These are phyloP conservation scores for Macrocentrus cingulum DNA, from an alignment of 1,140 invertebrate species.

Conservation along the genomic window DNA sequence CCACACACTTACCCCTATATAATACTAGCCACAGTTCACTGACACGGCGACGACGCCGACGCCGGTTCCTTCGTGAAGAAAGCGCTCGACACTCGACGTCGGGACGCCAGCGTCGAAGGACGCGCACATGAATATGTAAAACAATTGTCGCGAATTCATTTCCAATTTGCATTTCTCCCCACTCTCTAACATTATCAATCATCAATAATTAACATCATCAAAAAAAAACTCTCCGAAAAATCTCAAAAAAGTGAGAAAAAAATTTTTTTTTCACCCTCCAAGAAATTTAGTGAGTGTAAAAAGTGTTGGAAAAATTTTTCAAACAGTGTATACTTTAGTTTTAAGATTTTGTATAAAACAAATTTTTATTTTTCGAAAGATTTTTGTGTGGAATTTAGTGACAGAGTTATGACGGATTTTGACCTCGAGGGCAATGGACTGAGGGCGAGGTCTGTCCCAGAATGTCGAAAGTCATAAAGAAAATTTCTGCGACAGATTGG, in stretches of 20 bases:
- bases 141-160: slow-evolving; percentile 7
- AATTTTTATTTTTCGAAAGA: neutral
- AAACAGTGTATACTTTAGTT: no score
- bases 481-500: neutral
- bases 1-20: no score
- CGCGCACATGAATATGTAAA: slow-evolving; percentile 53
- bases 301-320: no score
- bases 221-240: no score
- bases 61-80: slow-evolving; percentile 35
- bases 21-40: no score
- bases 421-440: slow-evolving; percentile 14
- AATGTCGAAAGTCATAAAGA: neutral
- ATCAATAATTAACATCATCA: no score
- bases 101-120: slow-evolving; percentile 56
- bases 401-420: slow-evolving; percentile 14
- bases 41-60: slow-evolving; percentile 43
- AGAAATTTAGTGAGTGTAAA: no score
- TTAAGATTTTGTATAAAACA: no score
- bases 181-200: neutral
- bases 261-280: no score
- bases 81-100: slow-evolving; percentile 54
- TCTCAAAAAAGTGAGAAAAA: no score
- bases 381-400: neutral
- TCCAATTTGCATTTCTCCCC: slow-evolving; percentile 19
- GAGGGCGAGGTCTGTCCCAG: neutral